Percentiles rank a stretch among this genome's conserved stretches.
phyloP scores from a whole-genome alignment of 2,888 invertebrate genomes.

The Vesta saturnalis region DNA sequence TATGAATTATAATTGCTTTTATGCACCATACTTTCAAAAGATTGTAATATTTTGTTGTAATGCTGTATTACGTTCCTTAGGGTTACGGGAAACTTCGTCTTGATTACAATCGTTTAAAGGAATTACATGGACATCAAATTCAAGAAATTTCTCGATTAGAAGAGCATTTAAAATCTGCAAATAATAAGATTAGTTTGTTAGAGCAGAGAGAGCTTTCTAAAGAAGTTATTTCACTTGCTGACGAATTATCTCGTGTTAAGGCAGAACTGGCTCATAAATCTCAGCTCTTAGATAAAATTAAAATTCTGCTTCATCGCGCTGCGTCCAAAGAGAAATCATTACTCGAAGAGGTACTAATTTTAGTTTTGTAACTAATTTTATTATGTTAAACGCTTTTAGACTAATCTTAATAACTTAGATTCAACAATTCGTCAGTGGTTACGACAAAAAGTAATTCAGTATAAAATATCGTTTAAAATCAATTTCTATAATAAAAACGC shows the following conservation, averaged over 20 bases:
- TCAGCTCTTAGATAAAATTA: slow-evolving; percentile 71
- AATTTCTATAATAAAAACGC: not conserved
- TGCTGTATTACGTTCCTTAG: too few species aligned
- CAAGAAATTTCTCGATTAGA: slow-evolving; percentile 56
- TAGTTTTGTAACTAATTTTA: slow-evolving; percentile 13
- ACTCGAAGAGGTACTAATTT: slow-evolving; percentile 65
- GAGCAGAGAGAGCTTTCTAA: slow-evolving; percentile 44
- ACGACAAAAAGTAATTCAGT: slow-evolving; percentile 3
- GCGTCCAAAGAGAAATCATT: slow-evolving; percentile 72
- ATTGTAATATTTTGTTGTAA: too few species aligned
- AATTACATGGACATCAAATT: slow-evolving; percentile 55
- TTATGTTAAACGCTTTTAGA: slow-evolving; percentile 5
- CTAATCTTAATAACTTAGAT: not conserved
- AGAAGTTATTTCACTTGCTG: slow-evolving; percentile 45
- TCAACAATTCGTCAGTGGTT: slow-evolving; percentile 4
- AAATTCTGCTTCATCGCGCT: slow-evolving; percentile 70
- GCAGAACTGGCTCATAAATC: slow-evolving; percentile 69
- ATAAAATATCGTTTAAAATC: slow-evolving; percentile 4
- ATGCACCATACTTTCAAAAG: too few species aligned
- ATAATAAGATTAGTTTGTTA: slow-evolving; percentile 45
- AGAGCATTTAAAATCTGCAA: slow-evolving; percentile 51
- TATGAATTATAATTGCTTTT: too few species aligned
- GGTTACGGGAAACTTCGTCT: slow-evolving; percentile 55
- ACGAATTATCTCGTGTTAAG: slow-evolving; percentile 65
- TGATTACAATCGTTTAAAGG: slow-evolving; percentile 55